A percentile compares a stretch with the other conserved stretches of the same genome.
phyloP scores from a whole-genome alignment of 2,888 invertebrate species.

The Agapetus fuscipes region DNA sequence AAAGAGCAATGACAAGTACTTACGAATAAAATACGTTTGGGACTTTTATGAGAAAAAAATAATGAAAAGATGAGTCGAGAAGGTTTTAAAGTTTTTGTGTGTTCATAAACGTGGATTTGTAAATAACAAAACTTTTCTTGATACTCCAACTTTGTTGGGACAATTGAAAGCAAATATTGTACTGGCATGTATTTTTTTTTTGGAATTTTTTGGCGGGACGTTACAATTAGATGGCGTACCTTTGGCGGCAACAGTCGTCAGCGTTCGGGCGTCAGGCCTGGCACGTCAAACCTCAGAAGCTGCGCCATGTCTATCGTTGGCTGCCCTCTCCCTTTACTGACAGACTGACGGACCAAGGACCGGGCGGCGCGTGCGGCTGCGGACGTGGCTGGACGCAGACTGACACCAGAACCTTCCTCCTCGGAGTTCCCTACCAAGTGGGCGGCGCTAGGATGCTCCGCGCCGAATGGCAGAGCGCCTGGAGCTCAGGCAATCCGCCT shows the following conservation, averaged over 20 bases:
- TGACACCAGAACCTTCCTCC: conserved; percentile 3
- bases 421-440: conserved; percentile 5
- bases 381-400: conserved; percentile 16
- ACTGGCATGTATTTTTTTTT: too few relatives aligned
- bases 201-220: too few relatives aligned
- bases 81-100: too few relatives aligned
- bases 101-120: too few relatives aligned
- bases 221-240: conserved; percentile 31
- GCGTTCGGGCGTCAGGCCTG: conserved; percentile 44
- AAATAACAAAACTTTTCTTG: too few relatives aligned
- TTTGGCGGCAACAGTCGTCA: conserved; percentile 45
- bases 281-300: conserved; percentile 40
- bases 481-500: not conserved
- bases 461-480: not conserved
- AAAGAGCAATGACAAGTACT: too few relatives aligned
- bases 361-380: conserved; percentile 4
- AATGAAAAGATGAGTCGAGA: too few relatives aligned
- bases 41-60: too few relatives aligned
- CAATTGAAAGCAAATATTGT: too few relatives aligned
- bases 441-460: conserved; percentile 10
- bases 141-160: too few relatives aligned
- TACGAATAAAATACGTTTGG: too few relatives aligned
- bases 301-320: conserved; percentile 30
- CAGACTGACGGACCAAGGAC: conserved; percentile 22
- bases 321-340: conserved; percentile 19